These are phyloP conservation scores for Mellivora capensis DNA, from an alignment of 2,113 vertebrate species.

Conservation along the genomic window DNA sequence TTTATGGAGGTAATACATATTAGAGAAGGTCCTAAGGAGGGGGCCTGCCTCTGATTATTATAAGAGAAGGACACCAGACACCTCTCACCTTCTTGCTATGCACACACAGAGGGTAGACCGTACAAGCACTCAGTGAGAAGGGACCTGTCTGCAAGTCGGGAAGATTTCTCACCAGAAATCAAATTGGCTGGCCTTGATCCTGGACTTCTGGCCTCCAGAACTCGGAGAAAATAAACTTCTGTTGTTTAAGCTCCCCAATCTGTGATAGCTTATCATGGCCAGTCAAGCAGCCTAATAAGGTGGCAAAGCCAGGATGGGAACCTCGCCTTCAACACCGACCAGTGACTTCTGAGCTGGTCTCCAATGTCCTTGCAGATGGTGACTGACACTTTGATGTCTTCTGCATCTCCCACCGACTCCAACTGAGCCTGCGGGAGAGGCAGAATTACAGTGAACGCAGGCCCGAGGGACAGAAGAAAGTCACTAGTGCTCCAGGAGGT, in stretches of 20 bases:
- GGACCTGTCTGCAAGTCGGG: background rate
- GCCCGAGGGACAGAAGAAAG: background rate
- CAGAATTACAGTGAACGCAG: background rate
- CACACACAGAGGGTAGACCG: background rate
- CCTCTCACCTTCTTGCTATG: background rate
- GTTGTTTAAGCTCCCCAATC: background rate
- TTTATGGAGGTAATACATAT: background rate
- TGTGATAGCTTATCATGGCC: background rate
- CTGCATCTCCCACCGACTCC: background rate
- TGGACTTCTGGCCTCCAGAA: background rate
- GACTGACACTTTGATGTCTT: background rate
- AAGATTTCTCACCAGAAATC: background rate
- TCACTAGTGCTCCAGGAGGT: background rate
- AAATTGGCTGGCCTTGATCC: background rate
- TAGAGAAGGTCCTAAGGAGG: background rate
- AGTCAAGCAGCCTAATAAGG: too few species aligned
- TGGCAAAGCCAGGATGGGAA: background rate
- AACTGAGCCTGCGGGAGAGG: background rate
- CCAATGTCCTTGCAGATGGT: too few species aligned
- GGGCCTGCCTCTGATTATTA: background rate
- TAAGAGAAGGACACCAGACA: background rate
- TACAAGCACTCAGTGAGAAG: background rate
- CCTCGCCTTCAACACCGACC: background rate
- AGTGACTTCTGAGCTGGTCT: background rate
- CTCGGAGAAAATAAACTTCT: background rate